Evolutionary conservation across 2,797 vertebrate genomes (phyloP), one percentile per base, ranked within the genome.

Genomic region (Chrosomus eos): DNA sequence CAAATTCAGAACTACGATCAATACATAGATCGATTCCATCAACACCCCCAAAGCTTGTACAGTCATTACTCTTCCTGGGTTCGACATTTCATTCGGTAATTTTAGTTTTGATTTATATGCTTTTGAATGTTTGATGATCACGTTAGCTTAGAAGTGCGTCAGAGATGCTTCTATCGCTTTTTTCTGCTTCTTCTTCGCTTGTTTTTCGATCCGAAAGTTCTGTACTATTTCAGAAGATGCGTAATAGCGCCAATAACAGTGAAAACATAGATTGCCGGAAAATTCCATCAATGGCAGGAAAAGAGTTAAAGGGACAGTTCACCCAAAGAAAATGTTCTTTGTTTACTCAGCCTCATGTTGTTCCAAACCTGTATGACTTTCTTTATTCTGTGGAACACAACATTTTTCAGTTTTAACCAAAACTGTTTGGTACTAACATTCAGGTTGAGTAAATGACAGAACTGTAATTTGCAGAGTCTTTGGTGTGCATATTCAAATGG

Each of bases 401-500:
- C 14, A 28, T 62, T 16, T 28, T 28, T 28, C 26, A 62, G 13
- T 28, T 26, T 28, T 62, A 73, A 48, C 71, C 43, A 8, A 66
- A 62, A 64, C 43, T 2, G 26, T 31, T 21, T 19, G 55, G 18
- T 19, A 10, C 76, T 18, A 66, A 21, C 11, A 14, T 66, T 64
- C 26, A 31, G 58, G 10, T 26, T 79, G 26, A 21, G 18, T 45
- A 64, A 79, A 45, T 11, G 8, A 62, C 53, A 53, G 70, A 75
- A 36, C 53, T 23, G 14, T 21, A 1, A 31, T 79, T 48, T 31
- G 7, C 33, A 43, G 70, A 48, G 40, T 2, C 40, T 74, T 48
- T 48, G 45, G 76, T 79, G 60, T 81, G 82, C 73, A 81, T 86
- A 84, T 88, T 88, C 73, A 86, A 79, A 86, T 74, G 11, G 19